Conservation (phyloP, 64 coral and sea anemone genomes). For the Stichodactyla helianthus region DNA sequence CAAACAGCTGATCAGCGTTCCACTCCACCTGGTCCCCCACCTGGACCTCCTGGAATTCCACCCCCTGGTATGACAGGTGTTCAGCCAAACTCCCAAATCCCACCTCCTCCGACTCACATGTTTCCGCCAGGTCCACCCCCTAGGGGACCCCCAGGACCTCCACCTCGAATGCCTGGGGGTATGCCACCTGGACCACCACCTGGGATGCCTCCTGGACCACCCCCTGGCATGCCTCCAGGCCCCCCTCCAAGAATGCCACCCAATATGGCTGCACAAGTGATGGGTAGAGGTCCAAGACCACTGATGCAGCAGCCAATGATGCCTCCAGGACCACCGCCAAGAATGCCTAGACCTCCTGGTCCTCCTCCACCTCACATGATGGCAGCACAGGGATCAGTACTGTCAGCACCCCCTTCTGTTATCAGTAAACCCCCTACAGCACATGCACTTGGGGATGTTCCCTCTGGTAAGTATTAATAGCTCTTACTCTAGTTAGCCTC, state of each 20-base stretch:
- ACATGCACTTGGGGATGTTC: constrained; percentile 41
- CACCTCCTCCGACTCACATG: constrained; percentile 68
- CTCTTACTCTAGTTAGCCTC: background rate
- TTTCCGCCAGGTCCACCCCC: constrained; percentile 95
- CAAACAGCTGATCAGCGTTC: constrained; percentile 3
- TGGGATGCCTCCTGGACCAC: constrained; percentile 70
- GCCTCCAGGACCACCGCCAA: constrained; percentile 66
- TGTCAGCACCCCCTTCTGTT: constrained; percentile 95
- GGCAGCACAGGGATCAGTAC: constrained; percentile 71
- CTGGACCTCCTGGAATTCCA: constrained; percentile 64
- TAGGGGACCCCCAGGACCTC: constrained; percentile 72
- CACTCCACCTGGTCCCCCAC: constrained; percentile 81
- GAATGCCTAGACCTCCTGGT: constrained; percentile 70
- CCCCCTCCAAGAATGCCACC: constrained; percentile 92
- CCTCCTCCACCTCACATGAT: constrained; percentile 70
- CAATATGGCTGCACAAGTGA: constrained; percentile 59
- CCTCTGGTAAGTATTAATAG: constrained; percentile 33
- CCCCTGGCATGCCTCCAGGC: constrained; percentile 59
- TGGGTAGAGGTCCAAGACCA: constrained; percentile 79
- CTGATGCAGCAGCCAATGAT: constrained; percentile 86
- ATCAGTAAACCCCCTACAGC: constrained; percentile 88
- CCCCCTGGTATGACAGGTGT: constrained; percentile 69
- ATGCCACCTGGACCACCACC: constrained; percentile 76
- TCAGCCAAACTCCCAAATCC: constrained; percentile 83
- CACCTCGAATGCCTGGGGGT: constrained; percentile 48